A percentile compares a stretch with the other conserved stretches of the same genome.
Conservation (phyloP, 2,888 invertebrate genomes). For the Tenthredo distinguenda region DNA sequence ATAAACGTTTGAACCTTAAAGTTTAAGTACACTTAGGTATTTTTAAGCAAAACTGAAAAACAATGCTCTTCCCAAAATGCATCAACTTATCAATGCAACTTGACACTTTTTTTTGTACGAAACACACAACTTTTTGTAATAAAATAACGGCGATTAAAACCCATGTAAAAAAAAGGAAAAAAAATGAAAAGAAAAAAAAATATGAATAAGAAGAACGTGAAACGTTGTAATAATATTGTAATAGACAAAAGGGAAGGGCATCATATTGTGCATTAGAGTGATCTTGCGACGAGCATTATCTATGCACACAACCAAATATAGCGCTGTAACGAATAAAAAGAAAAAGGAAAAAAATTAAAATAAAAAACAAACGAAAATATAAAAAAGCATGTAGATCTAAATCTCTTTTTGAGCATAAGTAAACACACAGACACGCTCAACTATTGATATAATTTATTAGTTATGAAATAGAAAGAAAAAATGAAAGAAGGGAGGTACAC, state of each 20-base stretch:
- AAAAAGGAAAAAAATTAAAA: slow-evolving; percentile 29
- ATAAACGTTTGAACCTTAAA: slow-evolving; percentile 21
- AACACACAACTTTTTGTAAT: slow-evolving; percentile 41
- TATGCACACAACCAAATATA: slow-evolving; percentile 51
- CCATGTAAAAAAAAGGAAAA: slow-evolving; percentile 34
- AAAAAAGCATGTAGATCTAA: slow-evolving; percentile 39
- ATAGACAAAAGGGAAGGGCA: slow-evolving; percentile 55
- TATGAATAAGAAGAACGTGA: slow-evolving; percentile 31
- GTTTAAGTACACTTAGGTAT: slow-evolving; percentile 34
- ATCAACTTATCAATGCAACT: slow-evolving; percentile 51
- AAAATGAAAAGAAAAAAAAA: slow-evolving; percentile 27
- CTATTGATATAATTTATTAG: slow-evolving; percentile 52
- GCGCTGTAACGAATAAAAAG: slow-evolving; percentile 20
- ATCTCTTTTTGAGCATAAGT: slow-evolving; percentile 48
- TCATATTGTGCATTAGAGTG: slow-evolving; percentile 26
- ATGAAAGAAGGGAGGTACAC: slow-evolving; percentile 42
- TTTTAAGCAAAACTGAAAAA: slow-evolving; percentile 47
- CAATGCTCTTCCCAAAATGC: slow-evolving; percentile 51
- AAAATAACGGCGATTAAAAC: slow-evolving; percentile 52
- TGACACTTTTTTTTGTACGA: slow-evolving; percentile 44
- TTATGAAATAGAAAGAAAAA: slow-evolving; percentile 26
- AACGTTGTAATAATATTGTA: slow-evolving; percentile 47
- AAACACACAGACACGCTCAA: slow-evolving; percentile 49
- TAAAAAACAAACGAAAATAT: slow-evolving; percentile 6
- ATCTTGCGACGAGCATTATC: slow-evolving; percentile 33